Evolutionary conservation across 2,797 vertebrate species (phyloP).

Genomic region (Sebastes oblongus): DNA sequence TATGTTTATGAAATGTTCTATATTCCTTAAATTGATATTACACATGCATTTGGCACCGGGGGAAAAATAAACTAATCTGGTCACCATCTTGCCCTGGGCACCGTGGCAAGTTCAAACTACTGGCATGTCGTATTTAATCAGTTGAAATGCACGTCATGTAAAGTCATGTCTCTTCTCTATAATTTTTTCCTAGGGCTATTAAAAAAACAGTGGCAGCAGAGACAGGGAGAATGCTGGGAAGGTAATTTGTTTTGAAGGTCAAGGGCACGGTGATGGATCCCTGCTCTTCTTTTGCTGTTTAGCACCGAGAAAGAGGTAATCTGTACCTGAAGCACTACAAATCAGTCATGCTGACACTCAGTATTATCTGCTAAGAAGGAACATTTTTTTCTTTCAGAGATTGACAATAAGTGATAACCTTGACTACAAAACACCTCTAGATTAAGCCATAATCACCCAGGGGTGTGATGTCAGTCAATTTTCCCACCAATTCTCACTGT

Average conservation of each 20-base stretch:
- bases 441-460: constrained; percentile 26
- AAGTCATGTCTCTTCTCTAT: constrained; percentile 26
- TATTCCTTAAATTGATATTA: constrained; percentile 35
- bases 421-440: constrained; percentile 29
- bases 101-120: constrained; percentile 23
- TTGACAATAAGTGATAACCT: constrained; percentile 52
- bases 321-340: constrained; percentile 23
- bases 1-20: constrained; percentile 21
- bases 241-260: constrained; percentile 58
- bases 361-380: constrained; percentile 19
- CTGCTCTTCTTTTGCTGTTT: constrained; percentile 39
- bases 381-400: background rate
- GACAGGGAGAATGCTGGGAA: constrained; percentile 12
- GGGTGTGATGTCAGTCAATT: background rate
- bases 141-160: constrained; percentile 6
- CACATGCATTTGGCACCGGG: constrained; percentile 10
- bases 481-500: background rate
- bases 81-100: constrained; percentile 7
- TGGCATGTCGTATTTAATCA: constrained; percentile 43
- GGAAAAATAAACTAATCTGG: constrained; percentile 26
- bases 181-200: constrained; percentile 40
- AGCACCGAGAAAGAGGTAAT: constrained; percentile 40
- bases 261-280: constrained; percentile 41
- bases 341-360: constrained; percentile 54
- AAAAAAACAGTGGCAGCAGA: constrained; percentile 20